phyloP scores from a whole-genome alignment of 2,797 vertebrate species.

The Cercopithecus diana region DNA sequence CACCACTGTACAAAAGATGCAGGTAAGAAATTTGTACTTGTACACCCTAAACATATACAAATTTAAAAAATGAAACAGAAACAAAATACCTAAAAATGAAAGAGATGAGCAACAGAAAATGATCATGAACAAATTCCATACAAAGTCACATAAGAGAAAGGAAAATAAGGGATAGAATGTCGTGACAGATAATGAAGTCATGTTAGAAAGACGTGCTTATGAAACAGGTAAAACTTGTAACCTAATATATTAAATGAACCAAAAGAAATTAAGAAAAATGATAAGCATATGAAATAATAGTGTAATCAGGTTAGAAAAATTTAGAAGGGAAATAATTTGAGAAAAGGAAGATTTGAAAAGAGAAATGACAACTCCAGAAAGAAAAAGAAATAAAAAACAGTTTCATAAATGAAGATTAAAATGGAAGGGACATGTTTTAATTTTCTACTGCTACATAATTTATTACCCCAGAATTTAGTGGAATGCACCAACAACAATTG shows the following conservation, averaged over 20 bases:
- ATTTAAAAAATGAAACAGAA: no score
- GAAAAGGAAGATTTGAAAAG: slow-evolving; percentile 16
- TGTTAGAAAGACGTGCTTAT: not conserved
- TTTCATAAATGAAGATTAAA: slow-evolving; percentile 31
- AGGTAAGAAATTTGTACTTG: no score
- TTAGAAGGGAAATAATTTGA: slow-evolving; percentile 18
- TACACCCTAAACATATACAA: no score
- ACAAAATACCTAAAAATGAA: no score
- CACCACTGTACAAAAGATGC: no score
- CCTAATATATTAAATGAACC: not conserved
- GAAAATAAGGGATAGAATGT: not conserved
- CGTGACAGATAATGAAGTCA: not conserved
- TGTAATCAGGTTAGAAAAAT: slow-evolving; percentile 22
- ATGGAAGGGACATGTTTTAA: not conserved
- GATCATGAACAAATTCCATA: not conserved
- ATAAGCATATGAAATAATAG: not conserved
- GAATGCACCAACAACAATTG: not conserved
- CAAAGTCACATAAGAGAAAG: slow-evolving; percentile 12
- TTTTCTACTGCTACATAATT: not conserved
- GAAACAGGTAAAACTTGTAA: slow-evolving; percentile 3
- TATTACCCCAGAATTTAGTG: not conserved
- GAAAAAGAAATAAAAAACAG: slow-evolving; percentile 28
- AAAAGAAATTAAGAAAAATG: slow-evolving; percentile 42
- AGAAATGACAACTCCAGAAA: not conserved
- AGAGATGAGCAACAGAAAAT: not conserved